These are phyloP conservation scores for Bolinopsis microptera DNA, from an alignment of 37 sponge, comb jelly and placozoan species.

Conservation along the genomic window DNA sequence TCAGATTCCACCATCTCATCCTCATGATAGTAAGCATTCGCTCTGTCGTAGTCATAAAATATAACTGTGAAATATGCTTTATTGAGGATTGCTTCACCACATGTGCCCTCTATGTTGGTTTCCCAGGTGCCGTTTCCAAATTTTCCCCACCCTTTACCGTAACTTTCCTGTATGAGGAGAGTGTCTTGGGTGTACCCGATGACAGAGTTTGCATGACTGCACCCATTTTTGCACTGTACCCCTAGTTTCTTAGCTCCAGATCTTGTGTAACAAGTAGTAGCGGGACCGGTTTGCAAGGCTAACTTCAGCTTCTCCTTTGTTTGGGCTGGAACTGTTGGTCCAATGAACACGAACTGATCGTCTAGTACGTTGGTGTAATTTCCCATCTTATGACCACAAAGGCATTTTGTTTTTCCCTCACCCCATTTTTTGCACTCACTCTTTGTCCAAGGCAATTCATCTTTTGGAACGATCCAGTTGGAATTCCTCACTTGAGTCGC, in stretches of 20 bases:
- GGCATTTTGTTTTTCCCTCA: neutral
- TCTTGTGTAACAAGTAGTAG: neutral
- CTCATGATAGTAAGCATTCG: conserved; percentile 31
- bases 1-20: neutral
- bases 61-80: neutral
- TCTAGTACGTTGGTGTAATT: conserved; percentile 17
- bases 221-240: neutral
- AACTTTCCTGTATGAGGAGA: conserved; percentile 48
- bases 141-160: neutral
- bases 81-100: neutral
- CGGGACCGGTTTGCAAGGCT: conserved; percentile 21
- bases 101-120: neutral
- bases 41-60: conserved; percentile 49
- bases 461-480: neutral
- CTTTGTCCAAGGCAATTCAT: conserved; percentile 15
- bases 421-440: neutral
- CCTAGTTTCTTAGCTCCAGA: neutral
- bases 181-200: neutral
- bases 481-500: neutral
- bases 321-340: neutral
- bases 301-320: neutral
- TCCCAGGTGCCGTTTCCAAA: neutral
- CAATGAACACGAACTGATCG: conserved; percentile 55
- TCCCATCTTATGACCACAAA: neutral
- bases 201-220: conserved; percentile 17